phyloP scores from a whole-genome alignment of 2,888 invertebrate species.

The Acanthoscelides obtectus region DNA sequence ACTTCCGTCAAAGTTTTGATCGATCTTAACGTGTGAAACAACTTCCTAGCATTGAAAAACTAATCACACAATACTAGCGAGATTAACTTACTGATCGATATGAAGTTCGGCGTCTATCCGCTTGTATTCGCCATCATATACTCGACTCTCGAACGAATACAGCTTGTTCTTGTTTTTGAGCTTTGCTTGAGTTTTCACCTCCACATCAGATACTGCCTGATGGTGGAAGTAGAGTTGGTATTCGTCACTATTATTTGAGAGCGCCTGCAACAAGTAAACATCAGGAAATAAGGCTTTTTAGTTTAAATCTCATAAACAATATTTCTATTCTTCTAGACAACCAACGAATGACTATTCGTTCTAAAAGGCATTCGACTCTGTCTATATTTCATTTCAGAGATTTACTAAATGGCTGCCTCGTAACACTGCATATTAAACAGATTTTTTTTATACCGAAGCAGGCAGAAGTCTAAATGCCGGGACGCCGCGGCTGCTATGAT shows the following conservation, averaged over 20 bases:
- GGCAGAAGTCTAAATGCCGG: no score
- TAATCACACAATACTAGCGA: constrained; percentile 1
- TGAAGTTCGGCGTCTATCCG: constrained; percentile 68
- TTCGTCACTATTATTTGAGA: constrained; percentile 60
- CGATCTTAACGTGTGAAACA: no score
- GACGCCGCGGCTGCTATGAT: no score
- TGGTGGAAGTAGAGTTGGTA: constrained; percentile 66
- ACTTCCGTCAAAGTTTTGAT: not conserved
- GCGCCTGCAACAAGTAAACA: constrained; percentile 45
- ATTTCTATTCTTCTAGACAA: no score
- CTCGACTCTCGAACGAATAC: constrained; percentile 62
- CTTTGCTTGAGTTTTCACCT: constrained; percentile 62
- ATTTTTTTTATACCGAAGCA: no score
- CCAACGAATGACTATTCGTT: no score
- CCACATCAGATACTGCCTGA: constrained; percentile 54
- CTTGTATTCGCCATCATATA: constrained; percentile 63
- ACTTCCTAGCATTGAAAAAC: not conserved
- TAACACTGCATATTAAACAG: no score
- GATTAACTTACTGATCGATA: constrained; percentile 64
- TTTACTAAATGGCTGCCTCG: no score
- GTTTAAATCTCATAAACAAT: no score
- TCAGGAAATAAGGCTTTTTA: no score
- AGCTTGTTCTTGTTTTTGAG: constrained; percentile 62
- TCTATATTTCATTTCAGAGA: no score
- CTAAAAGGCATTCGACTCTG: no score